Conservation (phyloP, 2,888 invertebrate species). For the Candidula unifasciata region DNA sequence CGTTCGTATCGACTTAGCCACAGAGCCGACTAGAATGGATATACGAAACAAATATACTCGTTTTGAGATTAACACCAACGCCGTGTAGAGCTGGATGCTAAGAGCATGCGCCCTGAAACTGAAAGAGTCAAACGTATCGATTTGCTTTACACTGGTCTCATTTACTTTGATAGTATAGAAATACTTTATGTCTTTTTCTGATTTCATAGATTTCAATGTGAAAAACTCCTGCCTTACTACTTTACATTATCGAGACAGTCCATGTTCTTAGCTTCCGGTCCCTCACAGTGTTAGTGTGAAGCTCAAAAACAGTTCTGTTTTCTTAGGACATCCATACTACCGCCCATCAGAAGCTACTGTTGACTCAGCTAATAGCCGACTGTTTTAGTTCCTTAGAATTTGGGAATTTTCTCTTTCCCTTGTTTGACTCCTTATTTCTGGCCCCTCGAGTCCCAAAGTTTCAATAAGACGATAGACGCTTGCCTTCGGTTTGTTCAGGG, state of each 20-base stretch:
- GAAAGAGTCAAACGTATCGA: no score
- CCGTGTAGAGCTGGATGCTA: no score
- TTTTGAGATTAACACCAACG: no score
- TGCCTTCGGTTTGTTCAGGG: slow-evolving; percentile 35
- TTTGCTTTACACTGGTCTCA: no score
- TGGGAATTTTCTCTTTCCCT: slow-evolving; percentile 35
- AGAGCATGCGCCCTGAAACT: no score
- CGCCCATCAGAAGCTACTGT: slow-evolving; percentile 32
- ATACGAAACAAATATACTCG: no score
- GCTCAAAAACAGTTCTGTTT: slow-evolving; percentile 13
- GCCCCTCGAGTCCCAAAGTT: slow-evolving; percentile 6
- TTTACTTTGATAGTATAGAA: no score
- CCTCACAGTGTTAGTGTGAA: background rate
- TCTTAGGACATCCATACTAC: slow-evolving; percentile 8
- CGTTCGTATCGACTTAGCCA: no score
- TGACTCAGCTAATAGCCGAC: slow-evolving; percentile 46
- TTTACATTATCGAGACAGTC: background rate
- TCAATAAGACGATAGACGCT: slow-evolving; percentile 37
- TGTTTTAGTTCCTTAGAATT: slow-evolving; percentile 25
- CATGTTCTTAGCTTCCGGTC: background rate
- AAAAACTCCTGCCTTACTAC: background rate
- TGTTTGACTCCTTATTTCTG: slow-evolving; percentile 39
- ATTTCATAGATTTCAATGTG: background rate
- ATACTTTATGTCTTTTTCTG: no score
- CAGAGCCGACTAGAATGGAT: no score